A percentile compares a stretch with the other conserved stretches of the same genome.
Conservation (phyloP, 2,797 vertebrate species). For the Melanogrammus aeglefinus region DNA sequence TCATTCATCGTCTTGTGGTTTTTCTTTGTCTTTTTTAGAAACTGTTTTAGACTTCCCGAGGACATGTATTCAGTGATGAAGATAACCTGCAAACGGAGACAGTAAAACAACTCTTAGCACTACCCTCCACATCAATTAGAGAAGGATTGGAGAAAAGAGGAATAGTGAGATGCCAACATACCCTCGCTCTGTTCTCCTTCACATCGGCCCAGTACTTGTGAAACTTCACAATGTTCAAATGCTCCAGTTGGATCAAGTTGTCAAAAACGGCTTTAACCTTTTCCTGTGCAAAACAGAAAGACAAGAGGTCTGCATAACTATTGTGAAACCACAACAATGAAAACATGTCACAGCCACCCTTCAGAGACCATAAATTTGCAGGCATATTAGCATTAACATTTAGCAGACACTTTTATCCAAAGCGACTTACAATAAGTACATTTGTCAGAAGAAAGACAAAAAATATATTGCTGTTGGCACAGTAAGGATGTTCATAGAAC, state of each 20-base stretch:
- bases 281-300: conserved; percentile 72
- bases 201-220: conserved; percentile 99
- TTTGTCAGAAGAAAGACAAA: no score
- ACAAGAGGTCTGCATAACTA: background rate
- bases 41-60: conserved; percentile 97
- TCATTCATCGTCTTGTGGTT: conserved; percentile 99
- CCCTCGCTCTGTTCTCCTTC: conserved; percentile 95
- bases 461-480: no score
- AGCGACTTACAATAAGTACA: background rate
- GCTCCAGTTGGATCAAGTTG: conserved; percentile 97
- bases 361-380: background rate
- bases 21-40: conserved; percentile 99
- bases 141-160: background rate
- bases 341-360: background rate
- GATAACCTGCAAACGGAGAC: conserved; percentile 80
- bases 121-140: background rate
- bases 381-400: no score
- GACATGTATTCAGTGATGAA: conserved; percentile 99
- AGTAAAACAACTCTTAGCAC: background rate
- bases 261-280: conserved; percentile 98
- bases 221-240: conserved; percentile 98
- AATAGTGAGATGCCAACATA: conserved; percentile 54
- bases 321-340: background rate
- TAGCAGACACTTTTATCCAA: background rate
- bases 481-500: no score